Evolutionary conservation across 2,888 invertebrate genomes (phyloP), one percentile per base, ranked within the genome.

Genomic region (Diploptera punctata): DNA sequence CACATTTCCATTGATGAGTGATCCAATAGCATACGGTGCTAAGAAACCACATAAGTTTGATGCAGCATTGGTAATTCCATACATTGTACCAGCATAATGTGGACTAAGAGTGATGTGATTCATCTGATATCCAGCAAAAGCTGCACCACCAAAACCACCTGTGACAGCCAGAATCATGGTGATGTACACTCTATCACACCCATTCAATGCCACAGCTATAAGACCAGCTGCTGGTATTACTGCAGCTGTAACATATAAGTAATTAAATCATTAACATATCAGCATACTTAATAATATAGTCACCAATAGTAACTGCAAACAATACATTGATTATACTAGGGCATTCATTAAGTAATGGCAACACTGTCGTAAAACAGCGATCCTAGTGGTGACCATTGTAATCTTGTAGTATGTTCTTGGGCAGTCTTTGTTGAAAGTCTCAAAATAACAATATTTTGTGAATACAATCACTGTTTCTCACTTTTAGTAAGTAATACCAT

Each of bases 101-200:
- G 94, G 93, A 79, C 93, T 93, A 26, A 94, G 82, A 24, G 92
- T 90, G 52, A 94, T 93, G 81, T 94, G 93, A 82, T 94, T 94
- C 91, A 93, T 92, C 81, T 93, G 93, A 80, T 93, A 92, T 49
- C 92, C 92, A 0, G 93, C 91, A 78, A 92, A 93, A 0, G 90
- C 87, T 1, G 93, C 93, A 18, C 93, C 94, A 0, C 89, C 89
- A 78, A 94, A 90, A 0, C 92, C 90, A 0, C 93, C 92, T 0
- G 91, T 86, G 31, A 91, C 86, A 21, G 89, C 89, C 1, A 94
- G 86, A 80, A 93, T 86, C 43, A 91, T 80, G 81, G 92, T 90
- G 7, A 92, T 92, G 67, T 89, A 87, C 16, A 88, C 76, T 76
- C 90, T 86, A 82, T 93, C 89, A 80, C 93, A 93, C 67, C 91